Percentiles rank a stretch among this genome's conserved stretches.
Conservation (phyloP, 2,797 vertebrate species). For the Coilia nasus region DNA sequence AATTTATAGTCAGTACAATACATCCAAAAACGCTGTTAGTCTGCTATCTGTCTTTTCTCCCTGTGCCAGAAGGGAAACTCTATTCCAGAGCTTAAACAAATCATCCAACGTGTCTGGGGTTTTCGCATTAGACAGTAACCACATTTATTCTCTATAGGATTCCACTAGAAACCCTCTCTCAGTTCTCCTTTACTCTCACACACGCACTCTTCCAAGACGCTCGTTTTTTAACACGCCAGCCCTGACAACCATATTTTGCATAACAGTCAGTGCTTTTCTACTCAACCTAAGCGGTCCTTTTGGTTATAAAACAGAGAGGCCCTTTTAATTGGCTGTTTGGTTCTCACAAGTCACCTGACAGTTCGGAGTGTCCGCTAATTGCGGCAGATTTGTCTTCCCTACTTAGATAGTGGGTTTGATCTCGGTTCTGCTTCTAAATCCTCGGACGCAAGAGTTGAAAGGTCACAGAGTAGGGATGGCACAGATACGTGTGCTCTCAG, state of each 20-base stretch:
- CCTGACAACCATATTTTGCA: not conserved
- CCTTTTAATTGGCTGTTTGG: not conserved
- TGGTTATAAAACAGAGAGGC: slow-evolving; percentile 17
- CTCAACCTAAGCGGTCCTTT: not conserved
- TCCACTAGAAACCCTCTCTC: not conserved
- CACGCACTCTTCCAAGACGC: not conserved
- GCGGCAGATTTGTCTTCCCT: slow-evolving; percentile 50
- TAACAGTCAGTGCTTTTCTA: not conserved
- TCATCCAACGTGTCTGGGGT: not conserved
- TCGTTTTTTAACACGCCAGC: not conserved
- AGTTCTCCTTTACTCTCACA: not conserved
- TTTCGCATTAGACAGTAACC: not conserved
- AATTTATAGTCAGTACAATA: not conserved
- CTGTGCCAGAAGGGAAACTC: not conserved
- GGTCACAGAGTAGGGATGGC: not conserved
- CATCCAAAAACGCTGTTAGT: not conserved
- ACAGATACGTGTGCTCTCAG: not conserved
- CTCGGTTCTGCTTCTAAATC: slow-evolving; percentile 6
- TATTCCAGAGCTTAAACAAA: not conserved
- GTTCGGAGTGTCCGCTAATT: slow-evolving; percentile 45
- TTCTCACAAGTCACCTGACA: slow-evolving; percentile 44
- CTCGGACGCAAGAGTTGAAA: not conserved
- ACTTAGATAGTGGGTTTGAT: slow-evolving; percentile 47
- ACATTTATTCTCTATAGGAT: not conserved
- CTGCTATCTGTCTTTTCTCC: not conserved